Evolutionary conservation across 2,113 vertebrate species (phyloP).

Genomic region (Sarotherodon lohbergeri): DNA sequence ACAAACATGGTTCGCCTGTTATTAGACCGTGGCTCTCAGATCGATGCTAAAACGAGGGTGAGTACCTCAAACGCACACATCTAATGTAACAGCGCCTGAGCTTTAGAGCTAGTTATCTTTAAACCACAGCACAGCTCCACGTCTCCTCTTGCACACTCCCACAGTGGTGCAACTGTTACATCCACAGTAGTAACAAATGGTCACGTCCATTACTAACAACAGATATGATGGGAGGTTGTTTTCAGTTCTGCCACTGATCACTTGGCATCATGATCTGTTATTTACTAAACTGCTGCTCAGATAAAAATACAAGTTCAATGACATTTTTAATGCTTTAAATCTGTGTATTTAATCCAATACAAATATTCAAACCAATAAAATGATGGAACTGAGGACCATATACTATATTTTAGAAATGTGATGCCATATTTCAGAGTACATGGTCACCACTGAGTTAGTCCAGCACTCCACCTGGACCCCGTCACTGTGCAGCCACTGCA

Average conservation of each 20-base stretch:
- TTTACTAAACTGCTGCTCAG: neutral
- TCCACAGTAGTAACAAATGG: neutral
- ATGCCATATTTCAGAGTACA: neutral
- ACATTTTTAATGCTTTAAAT: neutral
- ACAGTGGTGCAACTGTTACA: neutral
- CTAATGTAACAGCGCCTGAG: neutral
- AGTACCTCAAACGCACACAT: conserved; percentile 39
- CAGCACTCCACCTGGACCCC: no score
- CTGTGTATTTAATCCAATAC: neutral
- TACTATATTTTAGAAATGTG: neutral
- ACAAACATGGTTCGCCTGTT: conserved; percentile 96
- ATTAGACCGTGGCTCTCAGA: conserved; percentile 92
- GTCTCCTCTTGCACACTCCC: rapidly evolving
- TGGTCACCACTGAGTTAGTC: neutral
- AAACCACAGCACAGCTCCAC: neutral
- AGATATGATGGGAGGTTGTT: neutral
- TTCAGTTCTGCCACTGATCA: rapidly evolving
- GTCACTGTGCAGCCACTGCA: no score
- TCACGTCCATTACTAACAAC: neutral
- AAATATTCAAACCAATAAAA: neutral
- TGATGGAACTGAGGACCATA: neutral
- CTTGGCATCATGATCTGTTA: neutral
- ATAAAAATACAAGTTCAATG: rapidly evolving
- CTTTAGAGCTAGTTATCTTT: neutral
- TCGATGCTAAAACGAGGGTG: conserved; percentile 98